These are phyloP conservation scores for Otocyon megalotis DNA, from an alignment of 2,113 vertebrate genomes.

Conservation along the genomic window DNA sequence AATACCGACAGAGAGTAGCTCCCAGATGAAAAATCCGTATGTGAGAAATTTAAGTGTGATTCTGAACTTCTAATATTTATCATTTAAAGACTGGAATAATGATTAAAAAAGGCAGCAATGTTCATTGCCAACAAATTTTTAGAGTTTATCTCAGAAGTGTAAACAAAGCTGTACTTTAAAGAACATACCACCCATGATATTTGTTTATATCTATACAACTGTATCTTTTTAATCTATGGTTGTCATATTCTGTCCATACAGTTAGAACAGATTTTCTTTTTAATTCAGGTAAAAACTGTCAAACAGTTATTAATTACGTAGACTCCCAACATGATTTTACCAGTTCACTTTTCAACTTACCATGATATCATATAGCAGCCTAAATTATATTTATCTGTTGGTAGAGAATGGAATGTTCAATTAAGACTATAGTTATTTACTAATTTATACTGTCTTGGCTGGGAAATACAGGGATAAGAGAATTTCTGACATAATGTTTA, in stretches of 20 bases:
- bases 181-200: background rate
- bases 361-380: constrained; percentile 12
- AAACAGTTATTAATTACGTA: constrained; percentile 41
- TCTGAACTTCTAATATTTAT: constrained; percentile 41
- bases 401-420: constrained; percentile 74
- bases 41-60: constrained; percentile 54
- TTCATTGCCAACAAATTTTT: background rate
- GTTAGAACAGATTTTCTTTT: constrained; percentile 27
- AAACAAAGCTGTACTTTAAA: constrained; percentile 35
- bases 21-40: constrained; percentile 34
- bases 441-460: constrained; percentile 71
- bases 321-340: background rate
- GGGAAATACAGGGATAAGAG: constrained; percentile 81
- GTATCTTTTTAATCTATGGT: background rate
- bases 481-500: constrained; percentile 75
- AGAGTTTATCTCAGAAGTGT: background rate
- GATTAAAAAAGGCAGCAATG: constrained; percentile 44
- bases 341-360: constrained; percentile 51
- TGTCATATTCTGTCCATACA: constrained; percentile 15
- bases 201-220: background rate
- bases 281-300: constrained; percentile 44
- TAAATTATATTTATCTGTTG: constrained; percentile 51
- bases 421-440: constrained; percentile 65
- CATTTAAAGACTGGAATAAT: constrained; percentile 47
- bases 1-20: constrained; percentile 22